phyloP scores from a whole-genome alignment of 2,888 invertebrate genomes.

The Anoplius nigerrimus region DNA sequence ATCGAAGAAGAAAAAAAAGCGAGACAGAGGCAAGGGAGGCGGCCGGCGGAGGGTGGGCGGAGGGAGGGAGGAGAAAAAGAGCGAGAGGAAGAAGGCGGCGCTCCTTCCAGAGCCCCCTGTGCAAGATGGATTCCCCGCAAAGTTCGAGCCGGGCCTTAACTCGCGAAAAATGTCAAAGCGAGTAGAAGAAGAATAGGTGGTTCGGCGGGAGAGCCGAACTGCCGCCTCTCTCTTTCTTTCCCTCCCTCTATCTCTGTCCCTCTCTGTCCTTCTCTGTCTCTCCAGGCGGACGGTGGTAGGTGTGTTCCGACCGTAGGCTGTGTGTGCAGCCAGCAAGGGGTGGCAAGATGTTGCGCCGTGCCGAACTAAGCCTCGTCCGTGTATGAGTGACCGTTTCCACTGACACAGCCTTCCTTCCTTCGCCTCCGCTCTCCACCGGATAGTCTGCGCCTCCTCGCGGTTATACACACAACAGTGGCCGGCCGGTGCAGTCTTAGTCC shows the following conservation, averaged over 20 bases:
- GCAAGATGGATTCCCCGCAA: slow-evolving; percentile 63
- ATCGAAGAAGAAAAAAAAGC: slow-evolving; percentile 46
- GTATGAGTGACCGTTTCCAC: too few species aligned
- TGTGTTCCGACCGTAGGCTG: background rate
- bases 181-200: slow-evolving; percentile 55
- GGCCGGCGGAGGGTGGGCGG: slow-evolving; percentile 14
- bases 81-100: slow-evolving; percentile 19
- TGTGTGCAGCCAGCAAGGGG: slow-evolving; percentile 27
- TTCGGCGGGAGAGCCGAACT: slow-evolving; percentile 24
- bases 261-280: too few species aligned
- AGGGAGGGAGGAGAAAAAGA: slow-evolving; percentile 22
- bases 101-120: slow-evolving; percentile 37
- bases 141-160: slow-evolving; percentile 61
- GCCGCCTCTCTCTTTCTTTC: too few species aligned
- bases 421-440: slow-evolving; percentile 24
- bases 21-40: slow-evolving; percentile 23
- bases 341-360: slow-evolving; percentile 32
- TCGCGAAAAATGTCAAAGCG: slow-evolving; percentile 65
- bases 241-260: too few species aligned
- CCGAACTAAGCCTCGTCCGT: too few species aligned
- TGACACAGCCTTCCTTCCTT: too few species aligned
- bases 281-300: too few species aligned
- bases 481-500: too few species aligned
- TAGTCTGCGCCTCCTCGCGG: too few species aligned
- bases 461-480: too few species aligned